These are phyloP conservation scores for pig (Sus scrofa) DNA, from an alignment of 2,113 vertebrate genomes.

Conservation along the genomic window DNA sequence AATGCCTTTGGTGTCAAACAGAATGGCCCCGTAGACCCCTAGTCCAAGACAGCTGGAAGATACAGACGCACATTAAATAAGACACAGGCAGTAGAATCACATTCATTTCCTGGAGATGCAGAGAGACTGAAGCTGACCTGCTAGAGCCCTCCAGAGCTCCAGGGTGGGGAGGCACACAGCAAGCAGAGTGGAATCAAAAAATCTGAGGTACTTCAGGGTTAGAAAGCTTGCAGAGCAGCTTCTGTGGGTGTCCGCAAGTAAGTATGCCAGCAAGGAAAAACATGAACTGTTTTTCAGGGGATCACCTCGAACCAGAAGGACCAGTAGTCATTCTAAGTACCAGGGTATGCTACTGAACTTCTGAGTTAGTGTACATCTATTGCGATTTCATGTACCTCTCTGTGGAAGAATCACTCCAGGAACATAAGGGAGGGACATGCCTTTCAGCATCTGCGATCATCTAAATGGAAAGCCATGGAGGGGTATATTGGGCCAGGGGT, in stretches of 20 bases:
- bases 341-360: neutral
- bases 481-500: neutral
- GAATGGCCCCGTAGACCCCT: constrained; percentile 27
- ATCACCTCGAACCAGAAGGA: neutral
- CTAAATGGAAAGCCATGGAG: neutral
- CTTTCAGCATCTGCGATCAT: neutral
- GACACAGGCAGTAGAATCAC: neutral
- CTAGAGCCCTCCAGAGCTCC: neutral
- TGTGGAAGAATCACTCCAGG: neutral
- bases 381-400: neutral
- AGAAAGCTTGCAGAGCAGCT: constrained; percentile 15
- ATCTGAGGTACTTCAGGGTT: neutral
- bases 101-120: constrained; percentile 19
- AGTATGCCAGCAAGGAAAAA: neutral
- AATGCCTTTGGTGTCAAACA: constrained; percentile 68
- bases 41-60: constrained; percentile 46
- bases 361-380: neutral
- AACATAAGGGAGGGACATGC: neutral
- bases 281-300: neutral
- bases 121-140: neutral
- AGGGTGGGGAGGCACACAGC: neutral
- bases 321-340: neutral
- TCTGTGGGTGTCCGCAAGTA: neutral
- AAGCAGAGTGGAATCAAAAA: neutral
- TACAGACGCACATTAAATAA: constrained; percentile 42